Percentiles rank a stretch among this genome's conserved stretches.
Evolutionary conservation across 2,113 vertebrate genomes (phyloP).

Genomic region (Rhizomys pruinosus): DNA sequence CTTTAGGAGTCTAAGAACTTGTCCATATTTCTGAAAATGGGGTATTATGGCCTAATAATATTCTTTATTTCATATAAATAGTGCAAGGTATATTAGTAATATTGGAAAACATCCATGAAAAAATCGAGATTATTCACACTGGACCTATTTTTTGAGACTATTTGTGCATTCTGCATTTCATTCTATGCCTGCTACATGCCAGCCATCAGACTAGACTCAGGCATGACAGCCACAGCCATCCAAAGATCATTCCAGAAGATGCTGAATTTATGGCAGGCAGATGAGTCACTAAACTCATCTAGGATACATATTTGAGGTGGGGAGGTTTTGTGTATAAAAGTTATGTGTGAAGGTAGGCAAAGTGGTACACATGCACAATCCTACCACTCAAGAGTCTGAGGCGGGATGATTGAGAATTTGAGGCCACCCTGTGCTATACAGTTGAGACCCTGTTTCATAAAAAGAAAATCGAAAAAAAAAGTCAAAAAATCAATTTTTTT

Average conservation of each 20-base stretch:
- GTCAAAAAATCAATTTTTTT: no score
- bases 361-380: not conserved
- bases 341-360: not conserved
- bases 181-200: accelerated
- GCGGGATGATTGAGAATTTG: not conserved
- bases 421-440: not conserved
- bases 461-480: no score
- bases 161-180: not conserved
- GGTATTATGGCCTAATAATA: not conserved
- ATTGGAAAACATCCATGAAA: not conserved
- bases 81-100: not conserved
- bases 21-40: not conserved
- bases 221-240: not conserved
- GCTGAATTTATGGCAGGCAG: not conserved
- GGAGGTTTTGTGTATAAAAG: not conserved
- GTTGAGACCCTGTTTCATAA: not conserved
- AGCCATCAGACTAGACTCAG: not conserved
- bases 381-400: not conserved
- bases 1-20: not conserved
- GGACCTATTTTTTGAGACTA: not conserved
- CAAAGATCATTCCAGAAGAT: not conserved
- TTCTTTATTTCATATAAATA: not conserved
- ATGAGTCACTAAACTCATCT: not conserved
- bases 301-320: not conserved
- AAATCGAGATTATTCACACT: not conserved